A percentile compares a stretch with the other conserved stretches of the same genome.
phyloP scores from a whole-genome alignment of 2,113 vertebrate genomes.

The Acanthochromis polyacanthus region DNA sequence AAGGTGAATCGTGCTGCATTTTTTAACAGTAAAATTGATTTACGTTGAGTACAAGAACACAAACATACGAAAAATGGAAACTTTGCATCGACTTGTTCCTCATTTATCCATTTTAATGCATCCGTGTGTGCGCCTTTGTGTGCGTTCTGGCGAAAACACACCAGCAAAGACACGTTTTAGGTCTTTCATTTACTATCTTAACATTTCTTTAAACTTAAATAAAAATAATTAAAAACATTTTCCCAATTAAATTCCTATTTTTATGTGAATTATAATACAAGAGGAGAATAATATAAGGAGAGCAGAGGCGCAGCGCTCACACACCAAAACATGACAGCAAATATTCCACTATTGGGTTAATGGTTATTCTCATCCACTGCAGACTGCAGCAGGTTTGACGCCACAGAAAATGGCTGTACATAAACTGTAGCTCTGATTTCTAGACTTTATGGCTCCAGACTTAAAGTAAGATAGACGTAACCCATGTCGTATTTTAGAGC shows the following conservation, averaged over 20 bases:
- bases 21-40: background rate
- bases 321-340: constrained; percentile 34
- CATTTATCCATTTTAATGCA: background rate
- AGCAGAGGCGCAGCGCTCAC: constrained; percentile 1
- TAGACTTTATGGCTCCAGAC: constrained; percentile 69
- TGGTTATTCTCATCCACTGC: constrained; percentile 58
- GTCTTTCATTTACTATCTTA: background rate
- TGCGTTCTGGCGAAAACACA: no score
- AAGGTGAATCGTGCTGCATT: background rate
- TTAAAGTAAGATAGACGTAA: constrained; percentile 47
- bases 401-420: constrained; percentile 64
- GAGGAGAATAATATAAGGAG: background rate
- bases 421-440: constrained; percentile 67
- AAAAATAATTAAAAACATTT: background rate
- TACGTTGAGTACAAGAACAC: background rate
- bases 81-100: background rate
- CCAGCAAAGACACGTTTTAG: no score
- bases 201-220: background rate
- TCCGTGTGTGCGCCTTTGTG: constrained; percentile 16
- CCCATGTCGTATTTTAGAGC: constrained; percentile 49
- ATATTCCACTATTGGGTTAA: constrained; percentile 48
- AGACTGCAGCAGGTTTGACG: constrained; percentile 52
- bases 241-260: background rate
- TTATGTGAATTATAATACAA: constrained; percentile 35
- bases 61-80: background rate